A percentile compares a stretch with the other conserved stretches of the same genome.
Evolutionary conservation across 2,797 vertebrate species (phyloP).

Genomic region (Sardinella longiceps): DNA sequence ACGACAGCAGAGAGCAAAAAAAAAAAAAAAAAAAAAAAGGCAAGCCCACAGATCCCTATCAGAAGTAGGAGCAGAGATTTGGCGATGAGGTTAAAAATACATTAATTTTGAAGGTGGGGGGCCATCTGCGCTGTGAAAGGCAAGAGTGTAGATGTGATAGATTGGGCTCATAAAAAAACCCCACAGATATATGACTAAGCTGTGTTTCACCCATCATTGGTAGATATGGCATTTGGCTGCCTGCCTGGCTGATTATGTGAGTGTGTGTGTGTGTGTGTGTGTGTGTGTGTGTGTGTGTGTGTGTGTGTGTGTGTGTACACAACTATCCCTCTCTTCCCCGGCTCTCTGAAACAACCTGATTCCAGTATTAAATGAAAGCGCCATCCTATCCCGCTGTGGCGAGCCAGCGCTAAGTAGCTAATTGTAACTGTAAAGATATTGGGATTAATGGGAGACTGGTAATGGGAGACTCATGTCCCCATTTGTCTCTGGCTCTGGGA

Average conservation of each 20-base stretch:
- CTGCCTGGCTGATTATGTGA: background rate
- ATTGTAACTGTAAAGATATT: constrained; percentile 23
- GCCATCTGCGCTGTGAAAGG: background rate
- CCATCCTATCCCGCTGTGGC: background rate
- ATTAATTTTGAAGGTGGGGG: background rate
- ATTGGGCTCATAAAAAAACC: background rate
- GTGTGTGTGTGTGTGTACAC: background rate
- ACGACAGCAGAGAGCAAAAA: background rate
- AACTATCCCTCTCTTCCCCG: background rate
- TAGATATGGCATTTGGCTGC: background rate
- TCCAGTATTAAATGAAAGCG: background rate
- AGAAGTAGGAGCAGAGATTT: background rate
- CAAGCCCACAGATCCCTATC: background rate
- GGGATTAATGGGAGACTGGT: background rate
- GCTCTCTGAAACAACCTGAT: background rate
- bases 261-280: background rate
- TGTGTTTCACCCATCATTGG: background rate
- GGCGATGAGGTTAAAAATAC: background rate
- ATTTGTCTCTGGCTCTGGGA: background rate
- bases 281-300: background rate
- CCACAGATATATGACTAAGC: background rate
- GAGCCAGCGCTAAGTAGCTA: background rate
- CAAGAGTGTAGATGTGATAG: background rate
- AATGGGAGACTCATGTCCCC: background rate
- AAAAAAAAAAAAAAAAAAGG: too few relatives aligned